These are phyloP conservation scores for Notocelia uddmanniana DNA, from an alignment of 2,888 invertebrate species.

Conservation along the genomic window DNA sequence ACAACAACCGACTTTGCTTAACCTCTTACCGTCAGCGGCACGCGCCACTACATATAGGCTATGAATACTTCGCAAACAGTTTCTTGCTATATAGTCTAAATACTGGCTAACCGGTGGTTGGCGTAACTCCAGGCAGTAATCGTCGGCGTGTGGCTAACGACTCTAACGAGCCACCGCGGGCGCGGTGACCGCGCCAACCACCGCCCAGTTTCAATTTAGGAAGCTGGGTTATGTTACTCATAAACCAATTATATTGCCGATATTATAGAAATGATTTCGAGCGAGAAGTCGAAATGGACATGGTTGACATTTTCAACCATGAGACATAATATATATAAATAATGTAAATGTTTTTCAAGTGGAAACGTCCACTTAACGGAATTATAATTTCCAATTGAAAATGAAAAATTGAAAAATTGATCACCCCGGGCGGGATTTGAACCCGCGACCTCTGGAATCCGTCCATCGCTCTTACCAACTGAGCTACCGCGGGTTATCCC, in stretches of 20 bases:
- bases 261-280: not conserved
- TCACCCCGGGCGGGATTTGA: no score
- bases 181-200: slow-evolving; percentile 20
- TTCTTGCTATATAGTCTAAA: slow-evolving; percentile 14
- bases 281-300: not conserved
- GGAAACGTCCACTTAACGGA: no score
- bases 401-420: no score
- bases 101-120: slow-evolving; percentile 13
- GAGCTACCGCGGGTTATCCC: no score
- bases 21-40: no score
- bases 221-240: not conserved
- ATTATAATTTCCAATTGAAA: no score
- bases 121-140: slow-evolving; percentile 29
- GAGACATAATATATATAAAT: no score
- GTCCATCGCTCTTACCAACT: no score
- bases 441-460: no score
- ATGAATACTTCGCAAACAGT: not conserved
- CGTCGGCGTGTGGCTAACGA: slow-evolving; percentile 26
- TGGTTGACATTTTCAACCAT: no score
- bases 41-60: not conserved
- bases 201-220: slow-evolving; percentile 33
- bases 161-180: slow-evolving; percentile 22
- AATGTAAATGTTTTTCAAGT: no score
- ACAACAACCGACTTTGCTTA: no score
- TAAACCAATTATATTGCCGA: slow-evolving; percentile 3